Evolutionary conservation across 2,113 vertebrate genomes (phyloP).

Genomic region (Turnix velox): DNA sequence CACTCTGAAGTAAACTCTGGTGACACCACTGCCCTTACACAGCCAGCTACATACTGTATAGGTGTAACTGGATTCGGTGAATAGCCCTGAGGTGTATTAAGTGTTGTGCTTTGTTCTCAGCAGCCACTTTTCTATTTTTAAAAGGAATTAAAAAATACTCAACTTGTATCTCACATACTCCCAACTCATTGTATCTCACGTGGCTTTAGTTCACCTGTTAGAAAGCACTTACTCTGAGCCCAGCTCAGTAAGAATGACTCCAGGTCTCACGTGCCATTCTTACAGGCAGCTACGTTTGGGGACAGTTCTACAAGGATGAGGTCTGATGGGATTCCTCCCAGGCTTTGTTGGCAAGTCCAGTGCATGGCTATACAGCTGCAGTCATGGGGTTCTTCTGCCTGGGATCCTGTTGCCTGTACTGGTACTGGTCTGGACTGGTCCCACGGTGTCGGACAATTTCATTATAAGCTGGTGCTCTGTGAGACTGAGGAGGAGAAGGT

Average conservation of each 20-base stretch:
- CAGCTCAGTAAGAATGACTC: constrained; percentile 36
- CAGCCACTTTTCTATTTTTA: neutral
- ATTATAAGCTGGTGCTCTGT: constrained; percentile 78
- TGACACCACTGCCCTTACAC: neutral
- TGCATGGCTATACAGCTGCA: constrained; percentile 80
- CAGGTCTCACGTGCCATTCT: neutral
- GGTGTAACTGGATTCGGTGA: neutral
- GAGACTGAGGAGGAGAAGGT: constrained; percentile 85
- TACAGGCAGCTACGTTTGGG: neutral
- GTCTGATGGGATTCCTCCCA: rapidly evolving
- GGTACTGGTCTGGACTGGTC: constrained; percentile 76
- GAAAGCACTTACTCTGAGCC: constrained; percentile 24
- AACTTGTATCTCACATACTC: neutral
- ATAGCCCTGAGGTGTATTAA: constrained; percentile 43
- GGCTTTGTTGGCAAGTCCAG: neutral
- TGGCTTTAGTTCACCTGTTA: neutral
- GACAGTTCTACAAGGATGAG: neutral
- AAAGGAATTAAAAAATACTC: constrained; percentile 25
- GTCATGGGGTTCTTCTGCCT: constrained; percentile 87
- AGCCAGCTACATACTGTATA: neutral
- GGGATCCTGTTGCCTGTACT: constrained; percentile 75
- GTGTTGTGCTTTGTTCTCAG: neutral
- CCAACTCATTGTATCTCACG: neutral
- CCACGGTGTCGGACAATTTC: constrained; percentile 75
- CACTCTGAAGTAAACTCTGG: neutral